Percentiles rank a stretch among this genome's conserved stretches.
Evolutionary conservation across 2,797 vertebrate species (phyloP).

Genomic region (Hippoglossus hippoglossus): DNA sequence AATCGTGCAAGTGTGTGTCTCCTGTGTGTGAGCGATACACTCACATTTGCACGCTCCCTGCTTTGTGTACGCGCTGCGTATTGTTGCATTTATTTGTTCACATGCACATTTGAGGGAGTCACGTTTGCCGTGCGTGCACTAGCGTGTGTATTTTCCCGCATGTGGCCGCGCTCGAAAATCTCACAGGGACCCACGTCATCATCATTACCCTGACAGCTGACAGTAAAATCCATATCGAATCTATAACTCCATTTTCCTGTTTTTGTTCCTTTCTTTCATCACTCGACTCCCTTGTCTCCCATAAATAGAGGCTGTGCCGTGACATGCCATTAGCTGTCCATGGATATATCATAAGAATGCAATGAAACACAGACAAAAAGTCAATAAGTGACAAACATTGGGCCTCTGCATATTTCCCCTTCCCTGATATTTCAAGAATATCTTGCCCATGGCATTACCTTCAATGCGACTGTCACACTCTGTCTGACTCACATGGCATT

Average conservation of each 20-base stretch:
- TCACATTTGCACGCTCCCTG: background rate
- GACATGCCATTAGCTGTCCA: constrained; percentile 76
- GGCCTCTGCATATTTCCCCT: constrained; percentile 53
- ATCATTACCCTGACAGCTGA: constrained; percentile 77
- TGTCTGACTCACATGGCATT: constrained; percentile 38
- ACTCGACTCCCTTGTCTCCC: constrained; percentile 62
- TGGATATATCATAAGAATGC: constrained; percentile 77
- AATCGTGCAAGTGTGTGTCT: constrained; percentile 26
- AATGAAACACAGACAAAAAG: constrained; percentile 75
- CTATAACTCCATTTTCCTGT: constrained; percentile 76
- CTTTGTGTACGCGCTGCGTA: background rate
- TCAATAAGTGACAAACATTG: constrained; percentile 77
- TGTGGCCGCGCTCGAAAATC: constrained; percentile 30
- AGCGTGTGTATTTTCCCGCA: no score
- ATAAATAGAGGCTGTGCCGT: constrained; percentile 66
- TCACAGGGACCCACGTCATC: constrained; percentile 66
- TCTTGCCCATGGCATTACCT: constrained; percentile 48
- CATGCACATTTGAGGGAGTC: background rate
- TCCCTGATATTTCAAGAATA: constrained; percentile 49
- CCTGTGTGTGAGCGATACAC: background rate
- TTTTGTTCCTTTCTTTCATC: constrained; percentile 76
- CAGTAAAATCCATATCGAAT: constrained; percentile 80
- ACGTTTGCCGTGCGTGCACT: background rate
- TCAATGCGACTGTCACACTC: constrained; percentile 47
- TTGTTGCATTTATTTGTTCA: constrained; percentile 14